phyloP scores from a whole-genome alignment of 2,888 invertebrate genomes.

The Hypercompe scribonia region DNA sequence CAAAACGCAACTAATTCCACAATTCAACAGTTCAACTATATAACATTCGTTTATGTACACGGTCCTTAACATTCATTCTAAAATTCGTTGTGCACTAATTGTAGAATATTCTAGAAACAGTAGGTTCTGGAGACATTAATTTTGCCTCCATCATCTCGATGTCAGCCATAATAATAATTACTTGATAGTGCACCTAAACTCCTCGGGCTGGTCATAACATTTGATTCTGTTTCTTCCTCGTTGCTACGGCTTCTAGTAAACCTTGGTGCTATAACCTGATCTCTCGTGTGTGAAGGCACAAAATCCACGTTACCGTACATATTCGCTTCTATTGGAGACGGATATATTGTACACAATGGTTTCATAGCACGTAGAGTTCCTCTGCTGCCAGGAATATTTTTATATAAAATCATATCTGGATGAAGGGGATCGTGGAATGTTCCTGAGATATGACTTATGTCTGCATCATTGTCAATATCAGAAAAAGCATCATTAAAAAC shows the following conservation, averaged over 20 bases:
- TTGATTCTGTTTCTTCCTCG: constrained; percentile 64
- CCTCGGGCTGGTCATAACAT: constrained; percentile 76
- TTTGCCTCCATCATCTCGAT: constrained; percentile 55
- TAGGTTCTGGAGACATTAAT: constrained; percentile 65
- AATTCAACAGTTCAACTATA: constrained; percentile 33
- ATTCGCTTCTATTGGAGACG: constrained; percentile 70
- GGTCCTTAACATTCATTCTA: constrained; percentile 45
- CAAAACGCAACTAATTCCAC: constrained; percentile 31
- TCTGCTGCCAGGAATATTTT: constrained; percentile 72
- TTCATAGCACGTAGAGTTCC: constrained; percentile 80
- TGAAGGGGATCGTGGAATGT: constrained; percentile 80
- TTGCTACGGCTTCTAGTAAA: constrained; percentile 69
- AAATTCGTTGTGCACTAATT: constrained; percentile 32
- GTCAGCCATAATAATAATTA: constrained; percentile 81
- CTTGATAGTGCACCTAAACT: constrained; percentile 77
- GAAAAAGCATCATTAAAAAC: constrained; percentile 78
- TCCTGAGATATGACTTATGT: constrained; percentile 81
- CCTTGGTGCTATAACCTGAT: constrained; percentile 52
- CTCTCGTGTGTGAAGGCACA: constrained; percentile 68
- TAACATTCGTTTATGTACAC: constrained; percentile 38
- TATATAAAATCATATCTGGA: constrained; percentile 82
- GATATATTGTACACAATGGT: constrained; percentile 80
- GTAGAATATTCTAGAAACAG: constrained; percentile 61
- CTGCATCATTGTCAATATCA: constrained; percentile 80
- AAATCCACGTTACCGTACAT: constrained; percentile 81